A percentile compares a stretch with the other conserved stretches of the same genome.
These are phyloP conservation scores for Micrasema longulum DNA, from an alignment of 1,140 invertebrate species.

Conservation along the genomic window DNA sequence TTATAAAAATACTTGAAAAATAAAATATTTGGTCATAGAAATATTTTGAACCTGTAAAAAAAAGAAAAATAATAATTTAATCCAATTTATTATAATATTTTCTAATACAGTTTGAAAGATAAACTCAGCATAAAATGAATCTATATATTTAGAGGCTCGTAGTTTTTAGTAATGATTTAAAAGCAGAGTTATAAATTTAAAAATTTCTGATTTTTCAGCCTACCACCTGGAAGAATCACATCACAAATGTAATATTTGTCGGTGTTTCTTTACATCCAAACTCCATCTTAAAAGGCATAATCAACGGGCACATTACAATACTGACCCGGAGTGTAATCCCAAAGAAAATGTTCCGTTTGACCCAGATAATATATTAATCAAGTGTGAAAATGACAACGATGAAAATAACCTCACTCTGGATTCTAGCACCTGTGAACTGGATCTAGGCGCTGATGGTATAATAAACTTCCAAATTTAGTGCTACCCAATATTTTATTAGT, in stretches of 20 bases:
- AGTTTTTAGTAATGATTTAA: no score
- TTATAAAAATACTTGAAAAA: no score
- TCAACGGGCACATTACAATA: constrained; percentile 28
- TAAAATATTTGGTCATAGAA: no score
- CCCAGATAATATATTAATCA: constrained; percentile 33
- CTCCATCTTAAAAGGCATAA: constrained; percentile 47
- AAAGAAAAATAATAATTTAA: no score
- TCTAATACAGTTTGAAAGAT: no score
- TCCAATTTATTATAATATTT: no score
- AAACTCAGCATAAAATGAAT: no score
- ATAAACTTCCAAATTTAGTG: no score
- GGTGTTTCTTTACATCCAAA: constrained; percentile 48
- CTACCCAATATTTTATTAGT: no score
- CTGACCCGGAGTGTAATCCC: not conserved
- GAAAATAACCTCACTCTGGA: constrained; percentile 38
- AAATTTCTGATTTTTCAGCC: constrained; percentile 34
- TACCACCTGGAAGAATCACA: constrained; percentile 49
- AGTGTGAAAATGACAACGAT: constrained; percentile 31
- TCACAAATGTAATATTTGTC: constrained; percentile 41
- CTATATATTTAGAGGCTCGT: no score
- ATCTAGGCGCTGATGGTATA: constrained; percentile 35
- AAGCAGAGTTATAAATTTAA: no score
- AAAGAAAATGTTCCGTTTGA: not conserved
- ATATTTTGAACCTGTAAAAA: no score
- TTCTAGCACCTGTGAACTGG: constrained; percentile 39